These are phyloP conservation scores for Microctenopoma steveboyesi DNA, from an alignment of 2,797 vertebrate genomes.

Conservation along the genomic window DNA sequence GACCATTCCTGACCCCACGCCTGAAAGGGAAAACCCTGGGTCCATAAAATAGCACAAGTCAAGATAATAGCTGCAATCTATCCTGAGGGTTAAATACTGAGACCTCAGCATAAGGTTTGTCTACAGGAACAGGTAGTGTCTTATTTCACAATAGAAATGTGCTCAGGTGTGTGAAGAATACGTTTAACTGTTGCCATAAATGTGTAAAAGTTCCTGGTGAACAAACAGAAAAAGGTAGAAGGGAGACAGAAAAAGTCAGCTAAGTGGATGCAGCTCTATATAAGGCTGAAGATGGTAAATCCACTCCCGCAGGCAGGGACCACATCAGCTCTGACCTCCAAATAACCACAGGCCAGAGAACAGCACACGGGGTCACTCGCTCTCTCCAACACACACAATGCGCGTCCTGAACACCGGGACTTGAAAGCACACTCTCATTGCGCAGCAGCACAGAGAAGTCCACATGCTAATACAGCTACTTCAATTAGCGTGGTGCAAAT, in stretches of 20 bases:
- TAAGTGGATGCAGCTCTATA: constrained; percentile 67
- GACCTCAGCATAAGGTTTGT: constrained; percentile 11
- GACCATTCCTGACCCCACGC: constrained; percentile 11
- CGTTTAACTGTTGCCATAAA: constrained; percentile 12
- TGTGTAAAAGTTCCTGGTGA: constrained; percentile 31
- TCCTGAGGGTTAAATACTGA: constrained; percentile 34
- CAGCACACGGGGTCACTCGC: constrained; percentile 69
- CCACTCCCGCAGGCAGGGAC: constrained; percentile 74
- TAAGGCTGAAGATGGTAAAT: constrained; percentile 75
- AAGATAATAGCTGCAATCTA: constrained; percentile 30
- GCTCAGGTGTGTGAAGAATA: neutral
- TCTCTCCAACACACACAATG: constrained; percentile 34
- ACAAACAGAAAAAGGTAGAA: constrained; percentile 34
- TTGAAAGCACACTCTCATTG: constrained; percentile 54
- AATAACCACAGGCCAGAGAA: constrained; percentile 74
- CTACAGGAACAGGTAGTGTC: constrained; percentile 7
- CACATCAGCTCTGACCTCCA: constrained; percentile 76
- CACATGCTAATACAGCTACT: constrained; percentile 66
- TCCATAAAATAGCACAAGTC: constrained; percentile 19
- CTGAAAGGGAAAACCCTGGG: constrained; percentile 23
- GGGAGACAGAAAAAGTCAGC: constrained; percentile 43
- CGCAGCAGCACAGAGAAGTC: constrained; percentile 54
- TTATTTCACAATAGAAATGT: constrained; percentile 6
- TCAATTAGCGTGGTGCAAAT: constrained; percentile 70
- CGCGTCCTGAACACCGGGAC: constrained; percentile 22